phyloP scores from a whole-genome alignment of 2,797 vertebrate species.

The Xyrichtys novacula region DNA sequence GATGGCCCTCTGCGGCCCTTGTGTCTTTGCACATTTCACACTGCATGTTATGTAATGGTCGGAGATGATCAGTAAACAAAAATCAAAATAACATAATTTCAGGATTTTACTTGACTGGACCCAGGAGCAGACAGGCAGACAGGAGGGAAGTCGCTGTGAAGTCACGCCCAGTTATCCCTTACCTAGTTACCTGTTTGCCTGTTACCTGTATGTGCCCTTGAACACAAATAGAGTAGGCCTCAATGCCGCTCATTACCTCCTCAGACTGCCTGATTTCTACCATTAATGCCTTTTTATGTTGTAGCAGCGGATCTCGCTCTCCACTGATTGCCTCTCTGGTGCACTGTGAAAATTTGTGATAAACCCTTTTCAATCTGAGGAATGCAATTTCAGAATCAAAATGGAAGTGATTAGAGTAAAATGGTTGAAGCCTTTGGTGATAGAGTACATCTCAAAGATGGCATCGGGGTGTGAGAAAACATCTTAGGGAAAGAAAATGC shows the following conservation, averaged over 20 bases:
- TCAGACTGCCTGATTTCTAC: conserved; percentile 53
- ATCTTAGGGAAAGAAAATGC: conserved; percentile 51
- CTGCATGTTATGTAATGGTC: no score
- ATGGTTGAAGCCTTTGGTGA: conserved; percentile 53
- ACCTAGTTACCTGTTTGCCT: not conserved
- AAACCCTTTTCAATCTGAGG: conserved; percentile 62
- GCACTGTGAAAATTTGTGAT: conserved; percentile 50
- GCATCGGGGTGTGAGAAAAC: conserved; percentile 32
- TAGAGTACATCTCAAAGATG: conserved; percentile 22
- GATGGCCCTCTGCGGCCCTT: no score
- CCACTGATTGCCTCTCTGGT: conserved; percentile 57
- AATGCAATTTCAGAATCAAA: conserved; percentile 60
- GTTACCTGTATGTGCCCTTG: conserved; percentile 20
- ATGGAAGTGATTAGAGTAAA: conserved; percentile 61
- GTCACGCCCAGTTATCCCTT: no score
- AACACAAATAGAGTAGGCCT: conserved; percentile 32
- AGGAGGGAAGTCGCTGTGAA: no score
- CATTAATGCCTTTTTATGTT: conserved; percentile 48
- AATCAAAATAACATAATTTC: no score
- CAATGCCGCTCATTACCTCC: conserved; percentile 44
- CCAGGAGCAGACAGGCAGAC: no score
- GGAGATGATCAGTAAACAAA: no score
- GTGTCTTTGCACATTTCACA: no score
- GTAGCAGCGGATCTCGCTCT: conserved; percentile 21
- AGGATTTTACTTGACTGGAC: no score